Evolutionary conservation across 2,797 vertebrate species (phyloP), one percentile per base, ranked within the genome.

Genomic region (Australoheros facetus): DNA sequence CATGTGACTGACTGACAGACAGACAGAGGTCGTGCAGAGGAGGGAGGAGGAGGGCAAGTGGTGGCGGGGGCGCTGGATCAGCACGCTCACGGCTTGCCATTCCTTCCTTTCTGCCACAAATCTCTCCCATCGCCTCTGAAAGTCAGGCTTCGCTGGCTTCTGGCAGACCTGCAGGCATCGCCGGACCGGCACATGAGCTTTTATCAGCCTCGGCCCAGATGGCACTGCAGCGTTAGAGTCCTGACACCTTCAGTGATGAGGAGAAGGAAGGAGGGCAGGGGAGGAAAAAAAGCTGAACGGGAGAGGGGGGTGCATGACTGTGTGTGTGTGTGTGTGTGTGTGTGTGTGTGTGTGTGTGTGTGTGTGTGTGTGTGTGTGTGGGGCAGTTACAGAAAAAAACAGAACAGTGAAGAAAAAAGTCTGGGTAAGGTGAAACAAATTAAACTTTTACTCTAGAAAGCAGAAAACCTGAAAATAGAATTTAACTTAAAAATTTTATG

Each of bases 201-300:
- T 96, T 95, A 96, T 96, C 95, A 95, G 93, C 87, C 85, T 64
- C 73, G 77, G 91, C 93, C 93, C 94, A 95, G 95, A 94, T 93
- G 94, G 93, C 93, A 93, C 91, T 84, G 89, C 83, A 77, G 87
- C 69, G 66, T 74, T 71, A 37, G 78, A 92, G 88, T 81, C 90
- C 90, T 92, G 92, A 94, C 93, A 93, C 91, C 88, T 91, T 90
- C 87, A 80, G 86, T 92, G 90, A 93, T 88, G 90, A 86, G 78
- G 83, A 82, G 75, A 70, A 81, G 86, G 78, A 83, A 84, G 71
- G 82, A 79, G 83, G 83, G 80, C 62, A 83, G 74, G 60, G 57
- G 73, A 80, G 76, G 62, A 21, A 81, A 85, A 73, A 80, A 80
- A 30, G 75, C 30, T 48, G 69, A 71, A 56, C 78, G 34, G 64